Evolutionary conservation across 2,797 vertebrate species (phyloP).

Genomic region (Notoglanidium macrostoma): DNA sequence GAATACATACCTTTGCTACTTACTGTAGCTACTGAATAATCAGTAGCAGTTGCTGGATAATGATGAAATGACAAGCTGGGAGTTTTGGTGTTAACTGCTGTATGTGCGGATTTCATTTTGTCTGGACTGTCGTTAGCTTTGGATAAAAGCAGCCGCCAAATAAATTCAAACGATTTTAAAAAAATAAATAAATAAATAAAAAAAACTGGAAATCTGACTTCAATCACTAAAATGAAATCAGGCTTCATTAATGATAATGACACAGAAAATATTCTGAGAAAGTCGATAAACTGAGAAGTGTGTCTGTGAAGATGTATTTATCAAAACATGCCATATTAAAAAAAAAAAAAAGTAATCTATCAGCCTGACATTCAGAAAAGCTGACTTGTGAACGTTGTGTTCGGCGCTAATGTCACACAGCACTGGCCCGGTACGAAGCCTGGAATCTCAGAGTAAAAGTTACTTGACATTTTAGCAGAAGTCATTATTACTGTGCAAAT

Average conservation of each 20-base stretch:
- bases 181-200: neutral
- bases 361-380: neutral
- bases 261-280: neutral
- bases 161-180: neutral
- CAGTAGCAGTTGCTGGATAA: neutral
- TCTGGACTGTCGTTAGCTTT: too few species aligned
- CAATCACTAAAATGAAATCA: too few species aligned
- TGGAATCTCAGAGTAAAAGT: neutral
- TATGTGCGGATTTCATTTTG: neutral
- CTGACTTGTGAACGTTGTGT: neutral
- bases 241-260: neutral
- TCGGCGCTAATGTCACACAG: neutral
- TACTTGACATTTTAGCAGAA: neutral
- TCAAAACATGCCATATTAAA: neutral
- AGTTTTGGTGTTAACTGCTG: neutral
- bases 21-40: neutral
- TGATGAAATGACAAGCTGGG: neutral
- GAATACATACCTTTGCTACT: neutral
- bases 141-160: neutral
- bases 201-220: neutral
- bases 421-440: neutral
- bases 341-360: too few species aligned
- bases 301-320: neutral
- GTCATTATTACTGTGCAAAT: constrained; percentile 23
- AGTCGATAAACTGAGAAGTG: neutral